Percentiles rank a stretch among this genome's conserved stretches.
Evolutionary conservation across 2,888 invertebrate species (phyloP).

Genomic region (Morpho helenor): DNA sequence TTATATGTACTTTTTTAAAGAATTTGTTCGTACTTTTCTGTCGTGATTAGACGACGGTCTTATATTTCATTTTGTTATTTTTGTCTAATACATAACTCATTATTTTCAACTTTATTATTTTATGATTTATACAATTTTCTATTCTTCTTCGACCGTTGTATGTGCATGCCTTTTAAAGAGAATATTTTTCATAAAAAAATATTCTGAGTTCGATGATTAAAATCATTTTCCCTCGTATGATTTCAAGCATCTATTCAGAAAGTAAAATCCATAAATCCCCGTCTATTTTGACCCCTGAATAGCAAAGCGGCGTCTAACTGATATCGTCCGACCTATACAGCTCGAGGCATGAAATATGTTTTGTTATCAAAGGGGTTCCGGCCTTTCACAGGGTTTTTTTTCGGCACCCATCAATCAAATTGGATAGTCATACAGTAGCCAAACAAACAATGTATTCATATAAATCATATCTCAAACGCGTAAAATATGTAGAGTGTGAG

Average conservation of each 20-base stretch:
- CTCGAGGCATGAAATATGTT: conserved; percentile 57
- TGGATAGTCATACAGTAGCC: conserved; percentile 27
- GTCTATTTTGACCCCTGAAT: conserved; percentile 37
- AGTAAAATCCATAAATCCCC: conserved; percentile 33
- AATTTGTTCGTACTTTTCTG: no score
- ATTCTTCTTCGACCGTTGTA: no score
- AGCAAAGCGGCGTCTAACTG: conserved; percentile 36
- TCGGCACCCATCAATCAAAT: conserved; percentile 32
- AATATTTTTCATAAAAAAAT: no score
- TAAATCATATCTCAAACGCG: not conserved
- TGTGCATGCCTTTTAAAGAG: no score
- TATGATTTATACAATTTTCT: no score
- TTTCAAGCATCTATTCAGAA: conserved; percentile 28
- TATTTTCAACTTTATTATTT: not conserved
- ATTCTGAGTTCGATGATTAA: conserved; percentile 2
- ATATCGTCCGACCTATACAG: conserved; percentile 48
- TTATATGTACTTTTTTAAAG: no score
- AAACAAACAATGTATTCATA: conserved; percentile 27
- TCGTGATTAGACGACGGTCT: no score
- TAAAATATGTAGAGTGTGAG: no score
- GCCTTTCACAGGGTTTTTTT: conserved; percentile 28
- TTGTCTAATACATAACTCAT: no score
- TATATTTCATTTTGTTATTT: no score
- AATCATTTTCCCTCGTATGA: conserved; percentile 11
- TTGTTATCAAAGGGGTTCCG: conserved; percentile 47